phyloP scores from a whole-genome alignment of 2,113 vertebrate genomes.

The Bubo blakistoni region DNA sequence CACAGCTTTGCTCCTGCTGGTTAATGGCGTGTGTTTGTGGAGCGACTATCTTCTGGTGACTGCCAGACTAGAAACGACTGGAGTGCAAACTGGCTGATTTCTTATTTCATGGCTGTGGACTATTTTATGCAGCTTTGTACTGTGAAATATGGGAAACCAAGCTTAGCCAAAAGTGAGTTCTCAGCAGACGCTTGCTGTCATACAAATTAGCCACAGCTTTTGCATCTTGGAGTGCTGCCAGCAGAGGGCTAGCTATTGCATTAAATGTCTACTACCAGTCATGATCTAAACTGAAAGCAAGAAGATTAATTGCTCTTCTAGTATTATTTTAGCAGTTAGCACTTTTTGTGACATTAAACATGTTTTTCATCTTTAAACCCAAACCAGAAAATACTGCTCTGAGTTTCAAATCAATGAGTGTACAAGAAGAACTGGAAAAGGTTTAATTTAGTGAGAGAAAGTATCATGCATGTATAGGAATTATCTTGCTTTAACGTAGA shows the following conservation, averaged over 20 bases:
- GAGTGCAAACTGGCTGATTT: background rate
- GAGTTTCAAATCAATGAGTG: background rate
- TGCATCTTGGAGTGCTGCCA: conserved; percentile 37
- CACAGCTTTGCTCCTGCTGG: background rate
- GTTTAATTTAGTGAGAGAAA: background rate
- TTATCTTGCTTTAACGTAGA: background rate
- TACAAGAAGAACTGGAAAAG: background rate
- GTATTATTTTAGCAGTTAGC: background rate
- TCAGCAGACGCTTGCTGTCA: conserved; percentile 51
- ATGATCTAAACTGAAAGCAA: conserved; percentile 7
- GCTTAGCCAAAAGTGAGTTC: conserved; percentile 25
- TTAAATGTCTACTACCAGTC: conserved; percentile 8
- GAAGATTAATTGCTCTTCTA: background rate
- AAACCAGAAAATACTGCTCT: background rate
- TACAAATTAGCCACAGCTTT: conserved; percentile 49
- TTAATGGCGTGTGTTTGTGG: background rate
- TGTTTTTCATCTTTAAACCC: background rate
- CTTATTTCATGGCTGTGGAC: background rate
- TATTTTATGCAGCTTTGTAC: background rate
- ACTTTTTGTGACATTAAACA: background rate
- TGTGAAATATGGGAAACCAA: conserved; percentile 7
- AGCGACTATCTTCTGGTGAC: background rate
- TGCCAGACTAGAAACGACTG: background rate
- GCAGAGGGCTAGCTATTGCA: conserved; percentile 7
- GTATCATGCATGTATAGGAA: background rate